These are phyloP conservation scores for Calyptommatus sinebrachiatus DNA, from an alignment of 2,113 vertebrate species.

Conservation along the genomic window DNA sequence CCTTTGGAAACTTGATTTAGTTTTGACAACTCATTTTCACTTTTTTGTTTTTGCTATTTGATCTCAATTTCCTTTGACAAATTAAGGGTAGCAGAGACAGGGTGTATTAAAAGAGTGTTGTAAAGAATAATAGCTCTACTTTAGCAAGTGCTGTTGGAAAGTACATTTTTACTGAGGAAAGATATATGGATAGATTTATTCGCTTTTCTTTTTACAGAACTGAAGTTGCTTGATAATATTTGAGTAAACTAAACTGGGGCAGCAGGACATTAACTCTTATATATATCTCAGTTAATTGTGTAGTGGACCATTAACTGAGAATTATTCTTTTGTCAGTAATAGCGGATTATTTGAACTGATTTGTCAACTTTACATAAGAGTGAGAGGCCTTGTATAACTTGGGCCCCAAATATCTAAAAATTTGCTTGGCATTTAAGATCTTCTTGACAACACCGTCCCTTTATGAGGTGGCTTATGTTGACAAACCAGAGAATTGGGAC, in stretches of 20 bases:
- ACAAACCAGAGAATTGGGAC: too few species aligned
- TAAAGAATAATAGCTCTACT: background rate
- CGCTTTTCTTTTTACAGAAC: background rate
- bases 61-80: background rate
- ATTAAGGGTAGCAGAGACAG: background rate
- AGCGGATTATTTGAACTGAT: background rate
- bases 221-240: background rate
- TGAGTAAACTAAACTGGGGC: background rate
- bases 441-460: too few species aligned
- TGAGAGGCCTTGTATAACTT: too few species aligned
- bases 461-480: too few species aligned
- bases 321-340: background rate
- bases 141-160: background rate
- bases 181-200: too few species aligned
- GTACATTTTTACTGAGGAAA: background rate
- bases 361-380: background rate
- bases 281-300: background rate
- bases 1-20: background rate
- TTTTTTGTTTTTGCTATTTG: background rate
- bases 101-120: background rate
- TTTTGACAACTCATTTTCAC: background rate
- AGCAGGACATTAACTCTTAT: background rate
- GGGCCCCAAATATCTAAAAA: too few species aligned
- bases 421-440: too few species aligned
- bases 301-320: background rate